Evolutionary conservation across 2,797 vertebrate genomes (phyloP).

Genomic region (Masticophis lateralis): DNA sequence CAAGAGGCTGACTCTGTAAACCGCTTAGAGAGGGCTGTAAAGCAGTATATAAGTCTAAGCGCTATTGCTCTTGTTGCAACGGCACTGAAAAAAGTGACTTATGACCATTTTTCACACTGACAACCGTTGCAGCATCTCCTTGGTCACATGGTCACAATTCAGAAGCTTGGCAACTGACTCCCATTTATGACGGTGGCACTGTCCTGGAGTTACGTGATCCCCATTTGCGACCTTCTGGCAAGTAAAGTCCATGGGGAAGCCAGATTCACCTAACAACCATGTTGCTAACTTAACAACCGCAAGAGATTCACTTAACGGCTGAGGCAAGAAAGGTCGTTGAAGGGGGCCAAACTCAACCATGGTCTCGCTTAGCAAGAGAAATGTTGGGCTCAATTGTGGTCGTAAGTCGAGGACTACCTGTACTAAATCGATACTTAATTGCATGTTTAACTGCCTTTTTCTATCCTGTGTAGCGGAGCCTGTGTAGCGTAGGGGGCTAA

Average conservation of each 20-base stretch:
- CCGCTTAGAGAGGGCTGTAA: too few relatives aligned
- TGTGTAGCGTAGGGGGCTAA: too few relatives aligned
- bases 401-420: not conserved
- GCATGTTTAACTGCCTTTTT: rapidly evolving
- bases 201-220: not conserved
- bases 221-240: not conserved
- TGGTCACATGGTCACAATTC: not conserved
- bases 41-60: too few relatives aligned
- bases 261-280: not conserved
- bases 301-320: not conserved
- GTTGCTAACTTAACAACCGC: not conserved
- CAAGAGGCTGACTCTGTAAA: too few relatives aligned
- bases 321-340: not conserved
- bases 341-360: not conserved
- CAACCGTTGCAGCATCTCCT: too few relatives aligned
- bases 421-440: too few relatives aligned
- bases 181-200: not conserved
- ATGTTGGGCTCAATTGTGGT: not conserved
- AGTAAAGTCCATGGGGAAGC: not conserved
- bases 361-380: not conserved
- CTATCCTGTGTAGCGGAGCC: too few relatives aligned
- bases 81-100: too few relatives aligned
- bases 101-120: too few relatives aligned
- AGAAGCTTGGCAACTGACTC: not conserved
- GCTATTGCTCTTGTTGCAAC: too few relatives aligned